Evolutionary conservation across 2,888 invertebrate species (phyloP).

Genomic region (Dendrolimus houi): DNA sequence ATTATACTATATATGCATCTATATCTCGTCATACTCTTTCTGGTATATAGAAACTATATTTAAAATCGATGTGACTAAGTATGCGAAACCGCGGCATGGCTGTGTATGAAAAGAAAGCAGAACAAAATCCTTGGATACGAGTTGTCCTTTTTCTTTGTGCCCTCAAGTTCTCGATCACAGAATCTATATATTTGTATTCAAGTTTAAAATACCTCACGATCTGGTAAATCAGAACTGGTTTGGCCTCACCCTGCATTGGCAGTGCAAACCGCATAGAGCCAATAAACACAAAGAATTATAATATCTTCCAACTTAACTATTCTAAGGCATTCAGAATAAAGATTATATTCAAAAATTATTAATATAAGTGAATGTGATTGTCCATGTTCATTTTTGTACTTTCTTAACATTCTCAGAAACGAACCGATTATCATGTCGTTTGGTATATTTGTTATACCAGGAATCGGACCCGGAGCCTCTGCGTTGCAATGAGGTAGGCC

Average conservation of each 20-base stretch:
- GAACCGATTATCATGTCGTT: too few species aligned
- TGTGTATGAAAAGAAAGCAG: background rate
- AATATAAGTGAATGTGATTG: too few species aligned
- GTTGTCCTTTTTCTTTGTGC: constrained; percentile 29
- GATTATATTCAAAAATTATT: too few species aligned
- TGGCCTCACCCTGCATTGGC: constrained; percentile 40
- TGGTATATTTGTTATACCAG: too few species aligned
- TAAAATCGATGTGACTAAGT: too few species aligned
- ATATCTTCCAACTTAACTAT: constrained; percentile 13
- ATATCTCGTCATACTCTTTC: too few species aligned
- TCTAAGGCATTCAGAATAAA: background rate
- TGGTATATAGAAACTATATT: too few species aligned
- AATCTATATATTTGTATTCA: constrained; percentile 59
- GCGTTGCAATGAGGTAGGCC: too few species aligned
- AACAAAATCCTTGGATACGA: background rate
- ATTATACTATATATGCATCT: too few species aligned
- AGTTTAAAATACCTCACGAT: constrained; percentile 67
- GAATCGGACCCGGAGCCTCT: too few species aligned
- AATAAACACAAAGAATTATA: constrained; percentile 39
- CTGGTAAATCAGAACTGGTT: constrained; percentile 71
- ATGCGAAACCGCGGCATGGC: background rate
- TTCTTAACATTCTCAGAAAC: too few species aligned
- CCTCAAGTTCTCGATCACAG: constrained; percentile 59
- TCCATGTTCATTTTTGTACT: too few species aligned
- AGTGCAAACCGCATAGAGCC: constrained; percentile 26